These are phyloP conservation scores for Poecilia gillii DNA, from an alignment of 2,797 vertebrate genomes.

Conservation along the genomic window DNA sequence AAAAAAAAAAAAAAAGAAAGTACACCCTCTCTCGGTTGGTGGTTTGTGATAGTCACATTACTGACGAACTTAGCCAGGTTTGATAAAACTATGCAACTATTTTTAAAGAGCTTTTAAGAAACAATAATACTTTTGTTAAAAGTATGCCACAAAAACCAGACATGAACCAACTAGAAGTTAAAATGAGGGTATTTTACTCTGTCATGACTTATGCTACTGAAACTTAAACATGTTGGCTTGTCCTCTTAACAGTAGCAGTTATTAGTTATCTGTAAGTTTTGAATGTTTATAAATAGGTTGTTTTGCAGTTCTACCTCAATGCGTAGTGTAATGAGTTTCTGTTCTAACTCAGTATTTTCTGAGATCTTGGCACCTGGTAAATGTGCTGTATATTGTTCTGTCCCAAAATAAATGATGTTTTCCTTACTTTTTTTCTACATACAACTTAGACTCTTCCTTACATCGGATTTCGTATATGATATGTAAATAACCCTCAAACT, in stretches of 20 bases:
- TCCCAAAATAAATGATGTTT: background rate
- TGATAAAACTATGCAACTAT: background rate
- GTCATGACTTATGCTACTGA: background rate
- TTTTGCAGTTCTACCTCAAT: background rate
- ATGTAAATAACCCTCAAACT: background rate
- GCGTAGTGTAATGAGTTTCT: background rate
- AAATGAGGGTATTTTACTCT: background rate
- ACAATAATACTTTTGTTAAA: background rate
- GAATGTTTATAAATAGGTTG: constrained; percentile 3
- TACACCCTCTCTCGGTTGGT: background rate
- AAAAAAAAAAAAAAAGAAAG: background rate
- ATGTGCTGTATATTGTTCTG: background rate
- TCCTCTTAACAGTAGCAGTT: background rate
- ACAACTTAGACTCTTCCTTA: background rate
- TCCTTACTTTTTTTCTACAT: background rate
- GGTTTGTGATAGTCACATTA: background rate
- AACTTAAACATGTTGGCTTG: background rate
- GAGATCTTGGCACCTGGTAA: constrained; percentile 16
- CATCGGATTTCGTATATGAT: background rate
- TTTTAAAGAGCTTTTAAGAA: background rate
- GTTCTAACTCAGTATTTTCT: background rate
- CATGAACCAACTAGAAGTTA: background rate
- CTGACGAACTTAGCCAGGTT: background rate
- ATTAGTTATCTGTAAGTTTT: background rate
- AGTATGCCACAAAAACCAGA: constrained; percentile 3